Evolutionary conservation across 2,888 invertebrate species (phyloP), one percentile per base, ranked within the genome.

Genomic region (Sesamia inferens): DNA sequence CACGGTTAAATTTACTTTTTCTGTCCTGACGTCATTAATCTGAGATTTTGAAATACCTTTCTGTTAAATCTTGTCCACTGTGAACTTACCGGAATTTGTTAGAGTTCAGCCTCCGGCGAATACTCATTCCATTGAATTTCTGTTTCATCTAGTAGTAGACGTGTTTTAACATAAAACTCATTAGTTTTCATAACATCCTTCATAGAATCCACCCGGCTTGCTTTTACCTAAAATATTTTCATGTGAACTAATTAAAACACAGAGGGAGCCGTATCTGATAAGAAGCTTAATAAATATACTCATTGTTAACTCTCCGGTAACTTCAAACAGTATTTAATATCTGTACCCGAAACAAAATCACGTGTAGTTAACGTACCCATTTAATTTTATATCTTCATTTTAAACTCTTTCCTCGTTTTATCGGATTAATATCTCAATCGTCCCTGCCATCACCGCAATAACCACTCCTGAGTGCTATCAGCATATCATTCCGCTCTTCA

Each of bases 401-500:
- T 81, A 75, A 82, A 76, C 79, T 82, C 80, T 85, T 82, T 78
- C 65, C 68, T 68, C 74, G 79, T 84, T 79, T 86, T 88, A 88
- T 87, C 83, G 78, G 80, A 82, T 86, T 88, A 88, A 91, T 90
- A 90, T 89, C 90, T 89, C 88, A 85, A 90, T 89, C 83, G 73
- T 74, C 80, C 86, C 83, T 74, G 83, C 85, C 83, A 86, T 86
- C 84, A 83, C 82, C 78, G 74, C 84, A 81, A 83, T 88, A 88
- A 87, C 85, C 89, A 90, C 89, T 85, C 83, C 83, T 81, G 84
- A 85, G 88, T 88, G 87, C 88, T 90, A 90, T 90, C 91, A 89
- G 89, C 87, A 88, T 88, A 90, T 92, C 90, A 89, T 88, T 86
- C 87, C 78, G 85, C 88, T 88, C 90, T 89, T 85, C 79, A 85